Conservation (phyloP, 2,113 vertebrate species). For the Clinocottus analis region DNA sequence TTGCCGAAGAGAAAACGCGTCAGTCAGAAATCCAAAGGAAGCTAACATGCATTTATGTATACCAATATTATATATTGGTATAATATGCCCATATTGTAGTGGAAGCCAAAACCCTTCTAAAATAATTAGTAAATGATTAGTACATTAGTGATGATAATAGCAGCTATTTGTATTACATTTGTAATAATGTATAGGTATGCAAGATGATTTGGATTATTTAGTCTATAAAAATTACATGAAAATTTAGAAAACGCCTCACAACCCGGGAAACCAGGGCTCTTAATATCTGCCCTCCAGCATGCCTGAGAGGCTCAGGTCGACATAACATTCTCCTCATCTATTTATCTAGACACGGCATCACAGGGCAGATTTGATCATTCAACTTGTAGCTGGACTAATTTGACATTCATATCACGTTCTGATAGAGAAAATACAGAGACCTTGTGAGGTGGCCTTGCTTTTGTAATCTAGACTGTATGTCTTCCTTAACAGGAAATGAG, state of each 20-base stretch:
- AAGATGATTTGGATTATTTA: background rate
- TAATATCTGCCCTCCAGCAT: constrained; percentile 37
- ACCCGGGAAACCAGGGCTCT: constrained; percentile 19
- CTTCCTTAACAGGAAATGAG: constrained; percentile 17
- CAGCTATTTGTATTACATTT: background rate
- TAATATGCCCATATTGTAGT: too few species aligned
- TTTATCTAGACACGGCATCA: constrained; percentile 18
- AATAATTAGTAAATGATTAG: too few species aligned
- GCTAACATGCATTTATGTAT: constrained; percentile 16
- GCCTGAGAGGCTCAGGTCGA: constrained; percentile 2
- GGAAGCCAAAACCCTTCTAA: background rate
- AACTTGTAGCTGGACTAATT: background rate
- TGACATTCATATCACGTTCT: constrained; percentile 41
- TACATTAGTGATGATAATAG: background rate
- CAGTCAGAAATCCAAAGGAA: constrained; percentile 2
- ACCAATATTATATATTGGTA: background rate
- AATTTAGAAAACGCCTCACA: background rate
- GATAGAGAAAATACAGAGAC: constrained; percentile 2
- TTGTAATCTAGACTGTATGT: constrained; percentile 22
- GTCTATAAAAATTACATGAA: background rate
- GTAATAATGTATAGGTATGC: background rate
- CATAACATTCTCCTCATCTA: constrained; percentile 38
- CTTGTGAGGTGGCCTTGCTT: constrained; percentile 28
- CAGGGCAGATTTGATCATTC: constrained; percentile 2
- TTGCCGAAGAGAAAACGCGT: constrained; percentile 34